Percentiles rank a stretch among this genome's conserved stretches.
phyloP scores from a whole-genome alignment of 2,797 vertebrate species.

The Amphiprion clarkii region DNA sequence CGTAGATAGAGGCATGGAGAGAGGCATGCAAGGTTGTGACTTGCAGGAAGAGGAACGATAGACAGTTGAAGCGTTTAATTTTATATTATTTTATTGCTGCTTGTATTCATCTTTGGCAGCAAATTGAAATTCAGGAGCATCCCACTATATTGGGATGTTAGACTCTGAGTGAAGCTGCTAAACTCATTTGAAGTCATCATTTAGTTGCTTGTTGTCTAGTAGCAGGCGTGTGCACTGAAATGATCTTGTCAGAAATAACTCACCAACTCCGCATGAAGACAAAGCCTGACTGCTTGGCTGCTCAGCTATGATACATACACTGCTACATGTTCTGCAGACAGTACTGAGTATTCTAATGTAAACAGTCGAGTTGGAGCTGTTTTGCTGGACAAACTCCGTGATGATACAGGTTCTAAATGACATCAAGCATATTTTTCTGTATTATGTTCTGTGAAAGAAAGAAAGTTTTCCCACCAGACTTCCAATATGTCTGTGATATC shows the following conservation, averaged over 20 bases:
- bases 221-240: background rate
- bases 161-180: slow-evolving; percentile 32
- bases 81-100: background rate
- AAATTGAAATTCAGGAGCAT: slow-evolving; percentile 11
- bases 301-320: too few species aligned
- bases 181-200: slow-evolving; percentile 22
- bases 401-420: too few species aligned
- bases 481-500: too few species aligned
- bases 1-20: slow-evolving; percentile 42
- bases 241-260: background rate
- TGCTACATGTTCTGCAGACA: too few species aligned
- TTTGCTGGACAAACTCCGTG: too few species aligned
- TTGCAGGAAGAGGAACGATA: slow-evolving; percentile 16
- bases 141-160: slow-evolving; percentile 29
- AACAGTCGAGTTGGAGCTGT: too few species aligned
- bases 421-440: too few species aligned
- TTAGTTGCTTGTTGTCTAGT: background rate
- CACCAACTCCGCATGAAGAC: too few species aligned
- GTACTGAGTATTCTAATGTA: too few species aligned
- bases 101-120: slow-evolving; percentile 8
- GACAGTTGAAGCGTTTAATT: background rate
- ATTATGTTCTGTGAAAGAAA: too few species aligned
- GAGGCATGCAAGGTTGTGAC: slow-evolving; percentile 31
- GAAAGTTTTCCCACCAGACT: too few species aligned
- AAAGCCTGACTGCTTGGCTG: too few species aligned